Percentiles rank a stretch among this genome's conserved stretches.
These are phyloP conservation scores for Mnemiopsis leidyi DNA, from an alignment of 37 sponge, comb jelly and placozoan species.

Conservation along the genomic window DNA sequence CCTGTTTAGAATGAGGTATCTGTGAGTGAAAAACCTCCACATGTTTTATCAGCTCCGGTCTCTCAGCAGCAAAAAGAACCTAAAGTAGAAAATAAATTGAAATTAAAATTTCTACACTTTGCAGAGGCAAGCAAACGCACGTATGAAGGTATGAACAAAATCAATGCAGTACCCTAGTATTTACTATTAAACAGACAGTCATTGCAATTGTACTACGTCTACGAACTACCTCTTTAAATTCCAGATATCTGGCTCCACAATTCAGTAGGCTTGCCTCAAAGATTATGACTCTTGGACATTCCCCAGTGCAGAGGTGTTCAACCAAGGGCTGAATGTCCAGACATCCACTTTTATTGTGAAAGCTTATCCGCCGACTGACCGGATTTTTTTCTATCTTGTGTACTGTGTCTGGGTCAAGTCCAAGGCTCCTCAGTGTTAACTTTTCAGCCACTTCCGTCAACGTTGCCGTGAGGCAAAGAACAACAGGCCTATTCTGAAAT, in stretches of 20 bases:
- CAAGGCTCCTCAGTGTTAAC: neutral
- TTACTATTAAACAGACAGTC: no score
- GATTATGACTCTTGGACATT: neutral
- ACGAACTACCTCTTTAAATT: neutral
- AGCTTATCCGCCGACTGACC: neutral
- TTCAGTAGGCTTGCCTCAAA: neutral
- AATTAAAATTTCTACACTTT: no score
- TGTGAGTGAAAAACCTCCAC: conserved; percentile 22
- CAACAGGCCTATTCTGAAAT: neutral
- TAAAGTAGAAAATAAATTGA: no score
- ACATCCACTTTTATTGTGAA: neutral
- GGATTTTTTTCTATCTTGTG: neutral
- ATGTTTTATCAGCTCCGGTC: neutral
- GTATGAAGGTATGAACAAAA: no score
- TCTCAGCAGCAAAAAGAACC: neutral
- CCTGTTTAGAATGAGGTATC: no score
- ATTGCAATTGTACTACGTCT: no score
- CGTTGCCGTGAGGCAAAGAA: neutral
- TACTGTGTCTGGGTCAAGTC: neutral
- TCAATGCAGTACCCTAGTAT: no score
- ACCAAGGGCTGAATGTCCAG: neutral
- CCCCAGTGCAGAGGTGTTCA: neutral
- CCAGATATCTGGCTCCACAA: neutral
- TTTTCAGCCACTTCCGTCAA: neutral
- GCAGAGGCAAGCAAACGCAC: no score